These are phyloP conservation scores for Cecropterus lyciades DNA, from an alignment of 1,140 invertebrate genomes.

Conservation along the genomic window DNA sequence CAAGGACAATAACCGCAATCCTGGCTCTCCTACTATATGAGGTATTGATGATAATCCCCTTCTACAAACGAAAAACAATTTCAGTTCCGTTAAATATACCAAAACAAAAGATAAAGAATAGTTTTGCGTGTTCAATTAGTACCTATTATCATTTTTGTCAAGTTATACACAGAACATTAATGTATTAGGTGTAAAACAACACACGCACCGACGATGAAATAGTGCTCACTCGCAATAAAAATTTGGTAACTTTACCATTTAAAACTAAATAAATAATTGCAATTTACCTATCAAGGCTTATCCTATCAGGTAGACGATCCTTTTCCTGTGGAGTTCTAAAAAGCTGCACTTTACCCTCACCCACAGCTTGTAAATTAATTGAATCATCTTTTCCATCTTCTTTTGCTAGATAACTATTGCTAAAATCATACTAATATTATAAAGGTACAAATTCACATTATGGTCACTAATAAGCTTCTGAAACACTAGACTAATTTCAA, in stretches of 20 bases:
- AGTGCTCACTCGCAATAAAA: no score
- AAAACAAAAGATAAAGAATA: no score
- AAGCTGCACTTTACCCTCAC: conserved; percentile 86
- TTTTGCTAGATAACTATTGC: conserved; percentile 60
- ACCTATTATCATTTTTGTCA: no score
- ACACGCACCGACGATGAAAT: no score
- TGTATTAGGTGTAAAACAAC: no score
- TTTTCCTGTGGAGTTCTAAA: conserved; percentile 87
- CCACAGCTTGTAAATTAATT: conserved; percentile 76
- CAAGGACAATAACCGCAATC: conserved; percentile 92
- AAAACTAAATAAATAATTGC: neutral
- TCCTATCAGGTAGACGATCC: conserved; percentile 90
- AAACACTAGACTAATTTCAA: no score
- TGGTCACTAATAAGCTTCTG: no score
- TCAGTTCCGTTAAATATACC: no score
- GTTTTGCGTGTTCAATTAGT: no score
- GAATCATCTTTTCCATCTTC: conserved; percentile 66
- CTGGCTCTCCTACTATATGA: conserved; percentile 91
- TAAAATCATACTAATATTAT: conserved; percentile 39
- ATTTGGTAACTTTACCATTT: no score
- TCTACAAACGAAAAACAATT: conserved; percentile 68
- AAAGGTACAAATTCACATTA: no score
- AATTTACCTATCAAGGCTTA: conserved; percentile 88
- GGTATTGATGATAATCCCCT: conserved; percentile 91
- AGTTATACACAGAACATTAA: no score